phyloP scores from a whole-genome alignment of 2,888 invertebrate genomes.

The Blera fallax region DNA sequence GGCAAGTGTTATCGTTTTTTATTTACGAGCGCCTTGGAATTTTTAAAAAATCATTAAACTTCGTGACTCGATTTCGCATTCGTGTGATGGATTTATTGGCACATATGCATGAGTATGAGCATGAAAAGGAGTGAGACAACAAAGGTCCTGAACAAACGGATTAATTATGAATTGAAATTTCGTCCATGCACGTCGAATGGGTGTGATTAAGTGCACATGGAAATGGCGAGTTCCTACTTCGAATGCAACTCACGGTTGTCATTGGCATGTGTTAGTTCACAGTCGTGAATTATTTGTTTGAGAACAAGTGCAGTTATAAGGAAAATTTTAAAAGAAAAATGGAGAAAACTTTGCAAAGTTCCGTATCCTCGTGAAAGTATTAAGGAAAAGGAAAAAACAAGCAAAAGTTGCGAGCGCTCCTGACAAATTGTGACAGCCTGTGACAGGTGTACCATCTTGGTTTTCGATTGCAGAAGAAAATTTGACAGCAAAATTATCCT shows the following conservation, averaged over 20 bases:
- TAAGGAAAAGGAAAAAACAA: no score
- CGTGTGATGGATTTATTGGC: not conserved
- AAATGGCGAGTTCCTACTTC: not conserved
- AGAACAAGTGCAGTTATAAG: not conserved
- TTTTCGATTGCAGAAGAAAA: no score
- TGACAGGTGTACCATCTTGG: not conserved
- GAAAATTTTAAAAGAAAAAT: not conserved
- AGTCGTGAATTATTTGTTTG: not conserved
- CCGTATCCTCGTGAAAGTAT: not conserved
- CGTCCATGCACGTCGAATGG: not conserved
- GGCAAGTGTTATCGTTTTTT: not conserved
- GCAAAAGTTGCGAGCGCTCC: not conserved
- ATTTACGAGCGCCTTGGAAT: not conserved
- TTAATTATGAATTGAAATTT: not conserved
- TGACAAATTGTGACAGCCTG: not conserved
- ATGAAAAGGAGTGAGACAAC: not conserved
- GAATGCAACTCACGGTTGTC: not conserved
- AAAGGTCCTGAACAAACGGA: not conserved
- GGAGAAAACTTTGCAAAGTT: not conserved
- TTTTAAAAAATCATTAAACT: constrained; percentile 10
- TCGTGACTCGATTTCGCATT: constrained; percentile 7
- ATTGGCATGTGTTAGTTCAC: not conserved
- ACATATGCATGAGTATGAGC: not conserved
- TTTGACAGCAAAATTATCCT: no score
- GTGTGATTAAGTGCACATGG: not conserved